Conservation (phyloP, 1,140 invertebrate species). For the Ceratitis capitata region DNA sequence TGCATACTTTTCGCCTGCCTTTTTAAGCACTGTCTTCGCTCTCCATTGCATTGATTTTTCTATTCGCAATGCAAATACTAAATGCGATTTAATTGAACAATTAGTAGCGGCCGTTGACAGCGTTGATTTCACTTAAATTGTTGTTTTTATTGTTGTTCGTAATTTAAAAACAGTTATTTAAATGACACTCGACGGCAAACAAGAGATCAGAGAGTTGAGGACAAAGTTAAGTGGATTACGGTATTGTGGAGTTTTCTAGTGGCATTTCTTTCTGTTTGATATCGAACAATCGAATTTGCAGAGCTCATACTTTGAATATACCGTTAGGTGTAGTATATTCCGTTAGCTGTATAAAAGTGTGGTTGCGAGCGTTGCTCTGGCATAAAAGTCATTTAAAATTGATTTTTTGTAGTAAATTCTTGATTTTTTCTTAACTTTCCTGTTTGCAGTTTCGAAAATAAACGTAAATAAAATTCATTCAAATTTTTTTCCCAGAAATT, state of each 20-base stretch:
- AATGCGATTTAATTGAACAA: slow-evolving; percentile 36
- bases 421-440: too few species aligned
- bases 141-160: not conserved
- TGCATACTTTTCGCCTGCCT: not conserved
- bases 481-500: too few species aligned
- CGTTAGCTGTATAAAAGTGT: too few species aligned
- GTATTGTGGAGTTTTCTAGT: not conserved
- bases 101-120: slow-evolving; percentile 11
- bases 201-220: not conserved
- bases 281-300: too few species aligned
- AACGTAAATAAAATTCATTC: too few species aligned
- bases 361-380: too few species aligned
- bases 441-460: too few species aligned
- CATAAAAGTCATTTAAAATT: too few species aligned
- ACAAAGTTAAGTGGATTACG: not conserved
- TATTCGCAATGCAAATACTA: not conserved
- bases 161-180: slow-evolving; percentile 5
- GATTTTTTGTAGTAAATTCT: too few species aligned
- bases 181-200: not conserved
- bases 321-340: too few species aligned
- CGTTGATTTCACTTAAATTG: not conserved
- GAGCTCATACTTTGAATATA: too few species aligned
- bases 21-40: not conserved
- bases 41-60: not conserved
- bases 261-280: too few species aligned